Conservation (phyloP, 2,797 vertebrate species). For the Steatocranus sp. region DNA sequence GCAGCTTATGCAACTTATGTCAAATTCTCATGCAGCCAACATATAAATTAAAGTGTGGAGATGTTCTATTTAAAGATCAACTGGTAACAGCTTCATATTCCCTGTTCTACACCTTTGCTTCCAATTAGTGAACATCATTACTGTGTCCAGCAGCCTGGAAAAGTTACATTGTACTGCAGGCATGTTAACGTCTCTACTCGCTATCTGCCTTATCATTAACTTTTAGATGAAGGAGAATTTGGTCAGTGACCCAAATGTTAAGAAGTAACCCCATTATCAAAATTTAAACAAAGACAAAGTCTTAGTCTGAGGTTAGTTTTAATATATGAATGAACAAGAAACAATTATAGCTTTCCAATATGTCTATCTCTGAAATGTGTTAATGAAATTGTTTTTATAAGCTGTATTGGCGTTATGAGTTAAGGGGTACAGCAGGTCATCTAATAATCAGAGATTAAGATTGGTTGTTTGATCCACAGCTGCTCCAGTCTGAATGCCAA, state of each 20-base stretch:
- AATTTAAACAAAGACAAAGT: not conserved
- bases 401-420: not conserved
- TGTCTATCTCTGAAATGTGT: not conserved
- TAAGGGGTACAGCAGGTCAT: not conserved
- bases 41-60: not conserved
- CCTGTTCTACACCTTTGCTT: not conserved
- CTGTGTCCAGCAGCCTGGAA: not conserved
- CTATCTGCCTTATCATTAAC: not conserved
- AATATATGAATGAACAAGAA: not conserved
- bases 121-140: conserved; percentile 33
- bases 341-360: not conserved
- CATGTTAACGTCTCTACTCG: not conserved
- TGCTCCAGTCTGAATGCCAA: not conserved
- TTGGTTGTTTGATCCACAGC: not conserved
- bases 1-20: not conserved
- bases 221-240: not conserved
- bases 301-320: not conserved
- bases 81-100: not conserved
- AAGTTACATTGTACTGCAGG: not conserved
- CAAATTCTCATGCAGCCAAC: not conserved
- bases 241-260: not conserved
- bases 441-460: not conserved
- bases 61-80: not conserved
- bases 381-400: not conserved
- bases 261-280: not conserved